Evolutionary conservation across 2,113 vertebrate species (phyloP), one percentile per base, ranked within the genome.

Genomic region (Nothoprocta pentlandii): DNA sequence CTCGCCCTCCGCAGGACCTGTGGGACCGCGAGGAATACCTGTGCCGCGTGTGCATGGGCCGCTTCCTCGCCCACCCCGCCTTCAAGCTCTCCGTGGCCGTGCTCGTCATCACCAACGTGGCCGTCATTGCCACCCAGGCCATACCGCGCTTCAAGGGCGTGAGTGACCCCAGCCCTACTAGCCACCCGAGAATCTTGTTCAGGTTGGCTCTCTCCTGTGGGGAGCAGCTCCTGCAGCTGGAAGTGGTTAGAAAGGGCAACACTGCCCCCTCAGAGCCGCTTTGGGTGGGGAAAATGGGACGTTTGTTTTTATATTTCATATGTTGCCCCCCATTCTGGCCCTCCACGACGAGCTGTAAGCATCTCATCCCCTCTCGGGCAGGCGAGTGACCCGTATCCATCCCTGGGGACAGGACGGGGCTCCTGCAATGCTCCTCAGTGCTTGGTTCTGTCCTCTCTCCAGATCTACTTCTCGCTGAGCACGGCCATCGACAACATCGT

Each of bases 1-100:
- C 62, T 68, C 80, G 32, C 16, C 0, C 66, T 53, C 46, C 39
- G 26, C 61, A 97, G 96, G 95, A 97, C 46, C 47, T 73, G 66
- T 97, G 94, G 96, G 96, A 96, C 34, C 53, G 63, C 46, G n/a
- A 94, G 70, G 95, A 97, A 62, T 84, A 88, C 70, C 91, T 97
- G 93, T 89, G 68, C 8, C 28, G 21, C 7, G 85, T 90, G 76
- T 96, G 62, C 12, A 12, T 87, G 68, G 94, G 85, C 79, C 53
- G 81, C 14, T 68, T 95, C 69, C 93, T 97, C 6, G 80, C 13
- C 49, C 94, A 95, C 44, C 74, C 86, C 2, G 49, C 53, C 77
- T 92, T 92, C 74, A 90, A 75, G 68, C 8, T 92, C 36, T 44
- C 90, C 49, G 64, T 95, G 70, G 90, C 95, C 23, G 1, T 17